Evolutionary conservation across 2,113 vertebrate genomes (phyloP).

Genomic region (Sceloporus tristichus): DNA sequence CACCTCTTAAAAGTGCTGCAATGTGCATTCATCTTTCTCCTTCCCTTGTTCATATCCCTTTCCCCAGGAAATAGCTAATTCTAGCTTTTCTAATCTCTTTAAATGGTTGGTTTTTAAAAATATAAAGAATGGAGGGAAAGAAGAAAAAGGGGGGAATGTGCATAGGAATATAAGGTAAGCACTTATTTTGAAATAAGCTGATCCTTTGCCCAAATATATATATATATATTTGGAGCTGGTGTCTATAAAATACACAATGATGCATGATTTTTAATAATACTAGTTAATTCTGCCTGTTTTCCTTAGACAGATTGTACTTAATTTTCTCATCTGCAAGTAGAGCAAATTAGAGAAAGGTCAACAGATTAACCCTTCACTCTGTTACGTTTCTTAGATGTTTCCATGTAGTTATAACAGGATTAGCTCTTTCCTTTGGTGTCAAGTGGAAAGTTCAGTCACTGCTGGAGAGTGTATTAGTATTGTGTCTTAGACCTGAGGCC

Average conservation of each 20-base stretch:
- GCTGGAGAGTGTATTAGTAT: not conserved
- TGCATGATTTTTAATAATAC: not conserved
- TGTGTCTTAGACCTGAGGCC: not conserved
- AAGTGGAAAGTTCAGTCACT: not conserved
- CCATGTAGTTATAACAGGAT: not conserved
- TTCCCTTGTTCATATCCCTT: conserved; percentile 46
- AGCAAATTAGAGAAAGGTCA: conserved; percentile 10
- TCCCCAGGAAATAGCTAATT: conserved; percentile 15
- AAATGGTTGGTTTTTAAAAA: too few species aligned
- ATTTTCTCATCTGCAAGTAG: not conserved
- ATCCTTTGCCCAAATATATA: too few species aligned
- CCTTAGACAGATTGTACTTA: not conserved
- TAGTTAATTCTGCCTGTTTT: not conserved
- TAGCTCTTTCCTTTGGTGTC: not conserved
- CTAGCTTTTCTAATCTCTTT: conserved; percentile 15
- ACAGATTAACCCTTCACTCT: not conserved
- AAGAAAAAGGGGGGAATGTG: too few species aligned
- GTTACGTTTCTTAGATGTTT: not conserved
- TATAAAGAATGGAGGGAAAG: too few species aligned
- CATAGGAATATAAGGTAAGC: too few species aligned
- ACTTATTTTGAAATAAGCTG: too few species aligned
- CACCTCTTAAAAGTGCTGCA: conserved; percentile 71
- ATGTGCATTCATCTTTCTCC: conserved; percentile 15
- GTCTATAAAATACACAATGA: too few species aligned
- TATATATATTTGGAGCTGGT: too few species aligned